Evolutionary conservation across 2,888 invertebrate genomes (phyloP).

Genomic region (Leptothorax acervorum): DNA sequence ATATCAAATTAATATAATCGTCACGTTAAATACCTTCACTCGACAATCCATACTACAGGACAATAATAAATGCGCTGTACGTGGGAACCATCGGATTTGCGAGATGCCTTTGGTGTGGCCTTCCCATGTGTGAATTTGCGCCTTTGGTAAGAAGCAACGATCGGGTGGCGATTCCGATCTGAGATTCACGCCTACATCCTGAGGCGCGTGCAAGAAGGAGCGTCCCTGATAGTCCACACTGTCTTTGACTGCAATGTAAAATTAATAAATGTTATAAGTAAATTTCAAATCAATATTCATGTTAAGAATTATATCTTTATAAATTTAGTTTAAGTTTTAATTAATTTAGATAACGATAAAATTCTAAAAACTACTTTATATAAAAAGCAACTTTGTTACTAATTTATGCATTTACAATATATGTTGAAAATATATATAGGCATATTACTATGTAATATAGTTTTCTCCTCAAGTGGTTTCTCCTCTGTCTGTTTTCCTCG

Average conservation of each 20-base stretch:
- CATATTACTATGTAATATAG: slow-evolving; percentile 91
- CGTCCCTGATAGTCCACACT: slow-evolving; percentile 98
- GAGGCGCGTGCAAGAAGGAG: slow-evolving; percentile 96
- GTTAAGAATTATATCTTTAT: not conserved
- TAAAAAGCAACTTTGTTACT: not conserved
- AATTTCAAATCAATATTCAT: not conserved
- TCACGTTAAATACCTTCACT: slow-evolving; percentile 90
- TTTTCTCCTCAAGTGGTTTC: slow-evolving; percentile 97
- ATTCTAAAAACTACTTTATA: not conserved
- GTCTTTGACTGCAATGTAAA: slow-evolving; percentile 91
- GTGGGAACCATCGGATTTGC: slow-evolving; percentile 97
- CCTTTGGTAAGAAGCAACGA: slow-evolving; percentile 98
- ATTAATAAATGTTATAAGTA: slow-evolving; percentile 24
- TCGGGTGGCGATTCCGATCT: slow-evolving; percentile 95
- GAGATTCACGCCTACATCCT: slow-evolving; percentile 96
- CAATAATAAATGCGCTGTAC: slow-evolving; percentile 96
- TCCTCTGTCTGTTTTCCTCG: slow-evolving; percentile 94
- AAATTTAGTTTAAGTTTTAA: not conserved
- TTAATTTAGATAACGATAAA: not conserved
- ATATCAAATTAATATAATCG: not conserved
- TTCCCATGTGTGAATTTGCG: slow-evolving; percentile 97
- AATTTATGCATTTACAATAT: not conserved
- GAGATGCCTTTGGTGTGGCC: slow-evolving; percentile 99
- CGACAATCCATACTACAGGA: slow-evolving; percentile 99
- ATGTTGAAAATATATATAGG: not conserved